phyloP scores from a whole-genome alignment of 2,888 invertebrate species.

The Philereme vetulata region DNA sequence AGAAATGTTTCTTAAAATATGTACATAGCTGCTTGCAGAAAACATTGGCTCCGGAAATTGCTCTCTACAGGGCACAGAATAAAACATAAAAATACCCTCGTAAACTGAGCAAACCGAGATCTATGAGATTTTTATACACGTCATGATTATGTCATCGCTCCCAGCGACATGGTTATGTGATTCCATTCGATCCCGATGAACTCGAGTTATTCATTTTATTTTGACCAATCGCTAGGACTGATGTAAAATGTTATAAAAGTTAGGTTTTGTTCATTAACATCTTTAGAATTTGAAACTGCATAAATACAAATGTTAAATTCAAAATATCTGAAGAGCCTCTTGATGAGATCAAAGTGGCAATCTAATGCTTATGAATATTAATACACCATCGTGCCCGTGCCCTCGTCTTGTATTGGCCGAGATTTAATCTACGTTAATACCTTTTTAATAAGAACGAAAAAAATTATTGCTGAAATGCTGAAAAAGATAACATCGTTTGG shows the following conservation, averaged over 20 bases:
- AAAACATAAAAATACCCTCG: constrained; percentile 36
- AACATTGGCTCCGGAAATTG: constrained; percentile 26
- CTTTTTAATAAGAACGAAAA: constrained; percentile 26
- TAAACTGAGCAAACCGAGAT: constrained; percentile 31
- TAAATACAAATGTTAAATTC: constrained; percentile 14
- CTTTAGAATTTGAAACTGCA: constrained; percentile 1
- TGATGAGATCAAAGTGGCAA: constrained; percentile 29
- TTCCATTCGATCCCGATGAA: constrained; percentile 14
- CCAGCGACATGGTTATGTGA: constrained; percentile 26
- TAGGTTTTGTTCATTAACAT: constrained; percentile 1
- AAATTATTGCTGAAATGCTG: constrained; percentile 8
- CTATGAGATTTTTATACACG: constrained; percentile 33
- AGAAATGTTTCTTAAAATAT: constrained; percentile 3
- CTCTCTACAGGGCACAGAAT: constrained; percentile 38
- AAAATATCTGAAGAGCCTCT: constrained; percentile 15
- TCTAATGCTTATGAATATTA: constrained; percentile 30
- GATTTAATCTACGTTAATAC: constrained; percentile 25
- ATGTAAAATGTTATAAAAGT: background rate
- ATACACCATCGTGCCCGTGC: constrained; percentile 17
- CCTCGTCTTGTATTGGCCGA: constrained; percentile 17
- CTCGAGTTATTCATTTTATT: constrained; percentile 8
- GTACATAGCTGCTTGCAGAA: constrained; percentile 4
- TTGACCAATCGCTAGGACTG: background rate
- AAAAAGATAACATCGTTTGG: constrained; percentile 5
- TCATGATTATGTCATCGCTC: constrained; percentile 30